These are phyloP conservation scores for Andrena marginata DNA, from an alignment of 2,888 invertebrate species.

Conservation along the genomic window DNA sequence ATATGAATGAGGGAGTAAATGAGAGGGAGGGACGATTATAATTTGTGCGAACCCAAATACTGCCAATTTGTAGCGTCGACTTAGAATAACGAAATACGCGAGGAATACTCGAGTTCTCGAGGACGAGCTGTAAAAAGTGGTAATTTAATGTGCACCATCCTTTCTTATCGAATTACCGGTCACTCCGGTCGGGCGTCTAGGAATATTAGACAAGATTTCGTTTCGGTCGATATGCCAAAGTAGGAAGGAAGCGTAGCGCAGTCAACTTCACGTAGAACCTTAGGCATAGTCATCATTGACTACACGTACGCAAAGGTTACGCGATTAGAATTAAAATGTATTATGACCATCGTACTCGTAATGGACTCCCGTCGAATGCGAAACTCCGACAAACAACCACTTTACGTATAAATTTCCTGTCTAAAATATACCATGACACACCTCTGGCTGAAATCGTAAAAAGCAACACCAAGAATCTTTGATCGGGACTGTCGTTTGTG, in stretches of 20 bases:
- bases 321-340: constrained; percentile 19
- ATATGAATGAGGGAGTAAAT: not conserved
- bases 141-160: constrained; percentile 33
- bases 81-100: constrained; percentile 36
- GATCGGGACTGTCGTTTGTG: not conserved
- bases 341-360: constrained; percentile 8
- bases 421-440: not conserved
- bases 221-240: constrained; percentile 57
- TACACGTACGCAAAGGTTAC: constrained; percentile 19
- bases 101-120: constrained; percentile 26
- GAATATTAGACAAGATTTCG: constrained; percentile 35
- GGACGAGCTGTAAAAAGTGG: constrained; percentile 26
- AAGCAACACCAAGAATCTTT: not conserved
- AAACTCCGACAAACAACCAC: not conserved
- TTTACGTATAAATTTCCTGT: constrained; percentile 20
- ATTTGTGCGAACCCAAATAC: constrained; percentile 58
- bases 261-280: constrained; percentile 46
- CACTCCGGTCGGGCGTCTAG: constrained; percentile 10
- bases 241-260: constrained; percentile 54
- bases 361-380: not conserved
- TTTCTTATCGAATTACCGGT: constrained; percentile 9
- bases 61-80: constrained; percentile 61
- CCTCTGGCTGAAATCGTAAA: constrained; percentile 4
- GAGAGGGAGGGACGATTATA: constrained; percentile 33
- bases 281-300: constrained; percentile 31